These are phyloP conservation scores for Crotalus tigris DNA, from an alignment of 2,113 vertebrate genomes.

Conservation along the genomic window DNA sequence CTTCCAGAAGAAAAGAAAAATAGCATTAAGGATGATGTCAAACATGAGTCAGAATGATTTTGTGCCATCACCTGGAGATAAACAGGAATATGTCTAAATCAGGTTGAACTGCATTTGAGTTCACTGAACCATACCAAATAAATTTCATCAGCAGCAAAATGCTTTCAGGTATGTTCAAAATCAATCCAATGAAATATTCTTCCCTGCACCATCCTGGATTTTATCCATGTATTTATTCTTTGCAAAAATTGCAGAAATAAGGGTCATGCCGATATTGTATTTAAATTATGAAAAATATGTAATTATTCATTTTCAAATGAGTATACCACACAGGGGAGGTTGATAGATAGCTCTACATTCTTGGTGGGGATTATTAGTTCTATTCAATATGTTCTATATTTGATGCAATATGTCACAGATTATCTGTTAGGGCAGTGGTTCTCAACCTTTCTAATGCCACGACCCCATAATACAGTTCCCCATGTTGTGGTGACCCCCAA, in stretches of 20 bases:
- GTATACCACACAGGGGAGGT: neutral
- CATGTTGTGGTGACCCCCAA: too few relatives aligned
- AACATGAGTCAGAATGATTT: conserved; percentile 52
- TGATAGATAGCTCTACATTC: neutral
- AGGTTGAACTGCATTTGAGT: conserved; percentile 57
- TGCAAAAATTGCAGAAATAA: conserved; percentile 52
- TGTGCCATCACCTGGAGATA: conserved; percentile 69
- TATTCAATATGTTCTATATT: neutral
- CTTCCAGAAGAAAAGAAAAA: conserved; percentile 43
- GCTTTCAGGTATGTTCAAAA: conserved; percentile 72
- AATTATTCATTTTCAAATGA: conserved; percentile 14
- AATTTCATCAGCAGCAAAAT: conserved; percentile 57
- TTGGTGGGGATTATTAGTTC: neutral
- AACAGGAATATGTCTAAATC: conserved; percentile 63
- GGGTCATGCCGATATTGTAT: conserved; percentile 34
- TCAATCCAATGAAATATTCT: conserved; percentile 59
- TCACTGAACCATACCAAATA: conserved; percentile 59
- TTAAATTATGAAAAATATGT: conserved; percentile 1
- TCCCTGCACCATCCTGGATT: conserved; percentile 40
- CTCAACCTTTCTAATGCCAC: too few relatives aligned
- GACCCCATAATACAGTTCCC: too few relatives aligned
- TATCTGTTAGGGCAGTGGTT: neutral
- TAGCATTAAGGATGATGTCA: conserved; percentile 53
- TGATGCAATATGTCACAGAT: neutral
- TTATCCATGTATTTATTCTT: conserved; percentile 54